Percentiles rank a stretch among this genome's conserved stretches.
These are phyloP conservation scores for Menura novaehollandiae DNA, from an alignment of 2,113 vertebrate species.

Conservation along the genomic window DNA sequence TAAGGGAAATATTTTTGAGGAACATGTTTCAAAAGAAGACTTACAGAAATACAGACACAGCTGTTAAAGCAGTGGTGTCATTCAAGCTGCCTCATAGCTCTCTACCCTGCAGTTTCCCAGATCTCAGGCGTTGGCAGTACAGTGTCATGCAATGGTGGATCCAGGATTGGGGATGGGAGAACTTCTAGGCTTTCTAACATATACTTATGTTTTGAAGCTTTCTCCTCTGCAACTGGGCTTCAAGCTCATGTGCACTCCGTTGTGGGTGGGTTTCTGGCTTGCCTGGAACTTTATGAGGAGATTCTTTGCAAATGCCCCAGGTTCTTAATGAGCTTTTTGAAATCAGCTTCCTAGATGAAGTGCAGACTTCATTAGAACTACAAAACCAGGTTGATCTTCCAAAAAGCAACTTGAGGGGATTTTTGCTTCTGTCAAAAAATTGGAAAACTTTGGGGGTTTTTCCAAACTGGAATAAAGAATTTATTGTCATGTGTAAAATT, in stretches of 20 bases:
- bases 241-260: rapidly evolving
- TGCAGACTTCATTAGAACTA: neutral
- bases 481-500: neutral
- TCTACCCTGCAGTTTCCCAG: rapidly evolving
- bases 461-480: neutral
- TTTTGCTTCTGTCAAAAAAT: neutral
- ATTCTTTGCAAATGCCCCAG: neutral
- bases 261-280: neutral
- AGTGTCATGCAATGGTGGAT: neutral
- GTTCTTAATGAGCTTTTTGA: neutral
- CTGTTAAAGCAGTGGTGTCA: neutral
- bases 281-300: neutral
- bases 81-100: neutral
- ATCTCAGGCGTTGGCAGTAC: neutral
- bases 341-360: neutral
- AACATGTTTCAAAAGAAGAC: neutral
- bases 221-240: neutral
- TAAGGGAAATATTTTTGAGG: neutral
- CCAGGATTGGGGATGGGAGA: neutral
- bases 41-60: neutral
- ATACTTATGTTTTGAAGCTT: neutral
- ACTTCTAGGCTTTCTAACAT: neutral
- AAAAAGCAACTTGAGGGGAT: neutral
- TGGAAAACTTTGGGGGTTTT: neutral
- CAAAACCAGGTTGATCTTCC: neutral